phyloP scores from a whole-genome alignment of 2,797 vertebrate genomes.

The Steatocranus sp. region DNA sequence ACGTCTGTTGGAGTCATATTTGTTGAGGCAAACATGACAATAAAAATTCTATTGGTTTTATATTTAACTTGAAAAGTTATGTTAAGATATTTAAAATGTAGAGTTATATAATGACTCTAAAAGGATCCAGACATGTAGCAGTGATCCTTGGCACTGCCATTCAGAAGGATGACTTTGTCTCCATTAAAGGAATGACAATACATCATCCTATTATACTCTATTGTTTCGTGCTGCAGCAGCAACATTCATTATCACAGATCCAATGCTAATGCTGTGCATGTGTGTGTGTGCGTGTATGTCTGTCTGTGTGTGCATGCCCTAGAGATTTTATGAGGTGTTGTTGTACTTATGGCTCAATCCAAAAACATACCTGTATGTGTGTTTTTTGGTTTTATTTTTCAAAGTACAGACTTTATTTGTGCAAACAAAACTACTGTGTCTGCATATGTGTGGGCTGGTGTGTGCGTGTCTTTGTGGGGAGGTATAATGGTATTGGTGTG shows the following conservation, averaged over 20 bases:
- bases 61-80: background rate
- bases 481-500: slow-evolving; percentile 21
- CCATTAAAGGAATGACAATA: slow-evolving; percentile 46
- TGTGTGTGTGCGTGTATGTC: background rate
- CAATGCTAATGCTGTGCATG: slow-evolving; percentile 7
- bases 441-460: background rate
- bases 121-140: background rate
- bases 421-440: background rate
- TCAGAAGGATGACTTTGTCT: slow-evolving; percentile 50
- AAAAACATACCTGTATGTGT: background rate
- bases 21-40: background rate
- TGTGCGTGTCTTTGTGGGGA: slow-evolving; percentile 6
- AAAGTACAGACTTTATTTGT: background rate
- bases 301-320: background rate
- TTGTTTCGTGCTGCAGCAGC: slow-evolving; percentile 45
- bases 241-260: slow-evolving; percentile 44
- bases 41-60: background rate
- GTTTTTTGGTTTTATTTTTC: background rate
- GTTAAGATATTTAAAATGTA: background rate
- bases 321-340: background rate
- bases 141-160: slow-evolving; percentile 9
- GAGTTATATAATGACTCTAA: background rate
- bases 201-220: slow-evolving; percentile 51
- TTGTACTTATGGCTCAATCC: background rate
- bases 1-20: background rate